Evolutionary conservation across 1,140 invertebrate genomes (phyloP), one percentile per base, ranked within the genome.

Genomic region (Cryptotermes secundus): DNA sequence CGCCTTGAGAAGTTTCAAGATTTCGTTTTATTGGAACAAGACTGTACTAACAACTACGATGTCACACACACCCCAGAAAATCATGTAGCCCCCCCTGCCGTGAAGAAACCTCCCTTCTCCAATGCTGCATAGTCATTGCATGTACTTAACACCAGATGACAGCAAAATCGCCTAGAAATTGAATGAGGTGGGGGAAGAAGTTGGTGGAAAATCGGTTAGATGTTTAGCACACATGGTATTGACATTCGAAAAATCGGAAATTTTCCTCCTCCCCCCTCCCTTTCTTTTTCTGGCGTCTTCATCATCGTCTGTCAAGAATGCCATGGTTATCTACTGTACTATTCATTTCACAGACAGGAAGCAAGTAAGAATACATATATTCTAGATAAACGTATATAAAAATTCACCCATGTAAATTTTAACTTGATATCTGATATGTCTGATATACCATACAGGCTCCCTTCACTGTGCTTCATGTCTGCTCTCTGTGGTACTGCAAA

Each of bases 111-210:
- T n/a, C 22, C 53, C 53, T 1, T 19, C 59, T 72, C n/a, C 59
- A 4, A 16, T 26, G 14, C 59, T 72, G 59, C 59, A 72, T 31
- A 72, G 59, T 31, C 26, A 16, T 72, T 72, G 59, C 59, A 72
- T 72, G 26, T 72, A 72, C 59, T 72, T 72, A 72, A 72, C 59
- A 72, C 59, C 59, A 72, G 59, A 72, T 72, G 59, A 72, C 59
- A 72, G 59, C 59, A 72, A 72, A 72, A 72, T 72, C 59, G 59
- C 59, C 31, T 26, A 31, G 59, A 72, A 72, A 72, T 72, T 9
- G 59, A 72, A 72, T 72, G 31, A 72, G 59, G 45, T 14, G 16
- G 19, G 22, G n/a, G 16, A 72, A 72, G n/a, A 31, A 72, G 59
- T 72, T 31, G n/a, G 59, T 31, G 59, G 59, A 72, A 72, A 72